phyloP scores from a whole-genome alignment of 2,888 invertebrate species.

The Cephus nigrinus region DNA sequence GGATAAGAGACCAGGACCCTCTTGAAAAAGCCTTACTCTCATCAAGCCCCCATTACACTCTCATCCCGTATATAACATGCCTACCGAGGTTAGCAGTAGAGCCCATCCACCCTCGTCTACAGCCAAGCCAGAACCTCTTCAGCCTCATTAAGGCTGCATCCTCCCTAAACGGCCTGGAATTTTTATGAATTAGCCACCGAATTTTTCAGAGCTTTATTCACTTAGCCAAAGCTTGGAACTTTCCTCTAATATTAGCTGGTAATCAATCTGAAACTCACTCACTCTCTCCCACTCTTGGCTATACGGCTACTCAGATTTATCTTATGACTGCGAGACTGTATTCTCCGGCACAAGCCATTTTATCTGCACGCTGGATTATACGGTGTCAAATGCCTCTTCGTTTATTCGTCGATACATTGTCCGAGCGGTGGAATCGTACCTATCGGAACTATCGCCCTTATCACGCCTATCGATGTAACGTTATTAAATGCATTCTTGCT shows the following conservation, averaged over 20 bases:
- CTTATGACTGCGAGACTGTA: not conserved
- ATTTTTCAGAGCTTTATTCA: conserved; percentile 17
- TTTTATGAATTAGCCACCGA: conserved; percentile 21
- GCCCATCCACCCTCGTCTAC: not conserved
- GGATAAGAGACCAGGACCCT: not conserved
- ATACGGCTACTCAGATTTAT: no score
- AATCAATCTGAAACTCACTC: conserved; percentile 15
- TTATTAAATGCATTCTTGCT: conserved; percentile 3
- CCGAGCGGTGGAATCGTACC: not conserved
- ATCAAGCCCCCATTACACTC: conserved; percentile 1
- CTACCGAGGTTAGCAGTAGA: not conserved
- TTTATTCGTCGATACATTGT: not conserved
- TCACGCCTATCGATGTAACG: not conserved
- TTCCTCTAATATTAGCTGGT: conserved; percentile 11
- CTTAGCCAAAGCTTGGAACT: conserved; percentile 16
- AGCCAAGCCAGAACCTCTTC: conserved; percentile 2
- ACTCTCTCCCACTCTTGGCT: not conserved
- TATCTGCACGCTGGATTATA: not conserved
- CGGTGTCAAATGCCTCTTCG: not conserved
- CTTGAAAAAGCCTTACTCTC: conserved; percentile 8
- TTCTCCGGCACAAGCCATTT: not conserved
- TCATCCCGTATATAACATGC: not conserved
- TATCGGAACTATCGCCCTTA: not conserved
- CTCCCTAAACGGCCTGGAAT: conserved; percentile 17
- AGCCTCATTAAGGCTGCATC: conserved; percentile 19